Percentiles rank a stretch among this genome's conserved stretches.
phyloP scores from a whole-genome alignment of 2,797 vertebrate genomes.

The Thunnus albacares region DNA sequence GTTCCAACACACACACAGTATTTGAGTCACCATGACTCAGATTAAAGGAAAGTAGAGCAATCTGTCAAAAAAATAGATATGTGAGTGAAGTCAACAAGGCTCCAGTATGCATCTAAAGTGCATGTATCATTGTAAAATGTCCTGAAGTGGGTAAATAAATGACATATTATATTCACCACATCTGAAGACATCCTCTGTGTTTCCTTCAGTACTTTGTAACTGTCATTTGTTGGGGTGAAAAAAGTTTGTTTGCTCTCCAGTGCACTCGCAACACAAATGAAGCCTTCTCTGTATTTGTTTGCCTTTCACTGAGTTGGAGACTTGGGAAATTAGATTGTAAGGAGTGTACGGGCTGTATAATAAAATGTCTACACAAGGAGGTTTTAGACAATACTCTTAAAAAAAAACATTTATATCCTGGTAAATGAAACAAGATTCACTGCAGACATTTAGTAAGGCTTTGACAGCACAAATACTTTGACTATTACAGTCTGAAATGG shows the following conservation, averaged over 20 bases:
- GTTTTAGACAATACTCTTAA: neutral
- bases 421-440: neutral
- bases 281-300: conserved; percentile 3
- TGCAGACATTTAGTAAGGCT: neutral
- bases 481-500: neutral
- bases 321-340: conserved; percentile 15
- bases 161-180: conserved; percentile 43
- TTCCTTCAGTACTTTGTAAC: conserved; percentile 57
- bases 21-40: conserved; percentile 30
- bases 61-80: conserved; percentile 41
- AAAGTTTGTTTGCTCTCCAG: conserved; percentile 38
- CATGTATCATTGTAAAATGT: conserved; percentile 40
- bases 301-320: conserved; percentile 9
- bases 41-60: conserved; percentile 29
- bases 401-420: neutral
- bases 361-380: neutral
- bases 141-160: conserved; percentile 48
- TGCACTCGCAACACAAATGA: conserved; percentile 16
- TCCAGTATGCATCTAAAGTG: conserved; percentile 45
- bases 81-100: conserved; percentile 21
- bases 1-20: conserved; percentile 32
- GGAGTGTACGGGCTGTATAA: neutral
- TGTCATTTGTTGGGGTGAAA: conserved; percentile 45
- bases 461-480: neutral
- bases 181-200: conserved; percentile 35